Base-by-base conservation (phyloP, 2,888 invertebrate genomes). In the Oegoconia quadripuncta region DNA sequence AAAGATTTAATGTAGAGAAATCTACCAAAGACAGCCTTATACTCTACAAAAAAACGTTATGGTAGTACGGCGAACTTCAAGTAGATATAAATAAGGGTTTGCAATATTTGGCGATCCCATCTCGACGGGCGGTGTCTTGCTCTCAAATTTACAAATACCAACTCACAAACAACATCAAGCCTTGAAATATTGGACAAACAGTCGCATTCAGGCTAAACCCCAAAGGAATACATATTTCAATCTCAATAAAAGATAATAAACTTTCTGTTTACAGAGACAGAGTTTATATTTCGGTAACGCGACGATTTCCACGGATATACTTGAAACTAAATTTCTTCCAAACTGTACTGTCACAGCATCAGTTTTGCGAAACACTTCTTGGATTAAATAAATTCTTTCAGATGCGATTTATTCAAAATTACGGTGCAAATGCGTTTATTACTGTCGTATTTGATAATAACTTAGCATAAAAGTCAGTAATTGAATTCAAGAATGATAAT, bases 31-130 rank as follows among this genome's bases (percentile, higher is more conserved):
- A 7, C 23, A 23, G 23, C 11, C 7, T 23, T n/a, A n/a, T n/a
- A n/a, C n/a, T n/a, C n/a, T 27, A 11, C 28, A 35, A 72, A 71
- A 75, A 76, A 72, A 69, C 62, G 63, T 52, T 65, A 66, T 69
- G 66, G 62, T 75, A 74, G 72, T 76, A 71, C 72, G 64, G 65
- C 71, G 70, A 84, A 81, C 79, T 84, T 82, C 74, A 79, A 84
- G 82, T 80, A 83, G 80, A 80, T 82, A 81, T 86, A 86, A 86
- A 86, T 84, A 87, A 84, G 75, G 79, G 75, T 68, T 68, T 76
- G 74, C 79, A 80, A 81, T 81, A 83, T 84, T 81, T 71, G 76
- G 76, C 69, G 74, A 78, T 76, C 73, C 73, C 74, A 74, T 74
- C 81, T 71, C 74, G 55, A 70, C 80, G 73, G 74, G 74, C 68